Evolutionary conservation across 2,113 vertebrate species (phyloP), one percentile per base, ranked within the genome.

Genomic region (Puma concolor): DNA sequence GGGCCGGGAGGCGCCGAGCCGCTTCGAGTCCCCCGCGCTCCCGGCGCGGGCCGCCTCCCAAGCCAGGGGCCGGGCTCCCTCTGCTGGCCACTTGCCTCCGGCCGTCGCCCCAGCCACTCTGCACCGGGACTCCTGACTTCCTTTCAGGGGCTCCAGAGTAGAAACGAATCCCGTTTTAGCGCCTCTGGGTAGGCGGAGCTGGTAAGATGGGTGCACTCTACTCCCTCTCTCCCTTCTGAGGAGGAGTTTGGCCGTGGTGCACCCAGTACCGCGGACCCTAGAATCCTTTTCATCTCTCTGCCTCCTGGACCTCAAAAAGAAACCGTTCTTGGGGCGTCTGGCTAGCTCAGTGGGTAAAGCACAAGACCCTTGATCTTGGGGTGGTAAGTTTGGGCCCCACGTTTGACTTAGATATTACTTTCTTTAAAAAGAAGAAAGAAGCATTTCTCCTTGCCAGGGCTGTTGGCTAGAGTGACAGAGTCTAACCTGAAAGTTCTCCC

Each of bases 21-120:
- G 33, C 90, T 33, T 5, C 9, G 48, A 66, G 66, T 27, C 77
- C 85, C 60, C 16, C 25, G 69, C 57, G 38, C 33, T 38, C n/a
- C 74, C 25, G 13, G 41, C 25, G 27, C 64, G 4, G 15, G 19
- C 54, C 21, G 48, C 41, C 27, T n/a, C 41, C 67, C 63, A 8
- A 44, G n/a, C 85, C 77, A 8, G 21, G 23, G 15, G 13, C 12
- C 16, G 71, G 69, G 98, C 97, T 97, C 86, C 96, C 98, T 89
- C 98, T 98, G 94, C 97, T 93, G 79, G 97, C 92, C 98, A 27
- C 79, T 89, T 38, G 17, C 77, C 21, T 21, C 72, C 2, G 80
- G 15, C 84, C 16, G 72, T 33, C 27, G 2, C 44, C 23, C 38
- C 19, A 0, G 48, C 31, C n/a, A 7, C 76, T 23, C 3, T 4